Conservation (phyloP, 2,113 vertebrate species). For the Pelecanus crispus region DNA sequence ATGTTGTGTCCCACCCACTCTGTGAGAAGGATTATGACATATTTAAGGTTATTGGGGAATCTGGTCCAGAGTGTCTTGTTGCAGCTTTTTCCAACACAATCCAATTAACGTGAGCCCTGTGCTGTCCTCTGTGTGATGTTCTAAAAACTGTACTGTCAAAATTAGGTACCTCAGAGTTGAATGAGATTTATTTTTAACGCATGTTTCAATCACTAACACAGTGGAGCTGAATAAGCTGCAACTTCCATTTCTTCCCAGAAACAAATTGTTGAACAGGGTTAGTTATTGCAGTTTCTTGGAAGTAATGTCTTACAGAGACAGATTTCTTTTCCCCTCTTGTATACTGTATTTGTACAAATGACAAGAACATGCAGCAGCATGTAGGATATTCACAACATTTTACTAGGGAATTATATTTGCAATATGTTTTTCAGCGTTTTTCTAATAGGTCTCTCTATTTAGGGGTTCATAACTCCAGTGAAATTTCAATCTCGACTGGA, state of each 20-base stretch:
- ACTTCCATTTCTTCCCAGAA: background rate
- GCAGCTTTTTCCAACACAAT: background rate
- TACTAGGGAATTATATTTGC: background rate
- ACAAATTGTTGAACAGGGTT: background rate
- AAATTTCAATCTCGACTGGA: background rate
- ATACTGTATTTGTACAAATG: background rate
- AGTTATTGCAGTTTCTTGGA: background rate
- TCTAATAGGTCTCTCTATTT: background rate
- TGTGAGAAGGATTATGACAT: background rate
- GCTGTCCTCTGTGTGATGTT: background rate
- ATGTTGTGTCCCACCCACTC: background rate
- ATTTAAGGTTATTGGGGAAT: background rate
- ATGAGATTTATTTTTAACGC: background rate
- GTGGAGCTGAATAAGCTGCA: background rate
- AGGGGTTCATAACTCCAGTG: background rate
- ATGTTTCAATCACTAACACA: background rate
- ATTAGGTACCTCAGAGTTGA: background rate
- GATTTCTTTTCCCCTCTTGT: background rate
- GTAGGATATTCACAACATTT: background rate
- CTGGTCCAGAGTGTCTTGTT: background rate
- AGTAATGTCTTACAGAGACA: background rate
- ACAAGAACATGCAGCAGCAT: background rate
- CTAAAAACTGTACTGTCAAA: background rate
- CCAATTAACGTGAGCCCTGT: background rate
- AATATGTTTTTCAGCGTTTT: background rate